Evolutionary conservation across 1,140 invertebrate species (phyloP), one percentile per base, ranked within the genome.

Genomic region (Carposina sasakii): DNA sequence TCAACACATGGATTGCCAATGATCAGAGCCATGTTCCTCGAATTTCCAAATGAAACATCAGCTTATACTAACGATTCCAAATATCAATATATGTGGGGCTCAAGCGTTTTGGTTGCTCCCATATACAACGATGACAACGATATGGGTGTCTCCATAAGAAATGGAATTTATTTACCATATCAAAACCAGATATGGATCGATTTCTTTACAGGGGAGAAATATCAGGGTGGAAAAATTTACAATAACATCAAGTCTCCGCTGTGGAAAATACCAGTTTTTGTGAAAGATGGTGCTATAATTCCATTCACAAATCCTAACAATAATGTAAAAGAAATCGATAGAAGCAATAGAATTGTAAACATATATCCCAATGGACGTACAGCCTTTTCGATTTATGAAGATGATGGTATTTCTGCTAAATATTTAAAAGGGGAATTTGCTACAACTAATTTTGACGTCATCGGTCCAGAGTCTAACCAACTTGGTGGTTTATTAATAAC

Each of bases 11-110:
- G 76, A 0, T 49, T 76, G 9, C 79, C 79, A n/a, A 77, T 79
- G 79, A 53, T 81, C n/a, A 65, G 79, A 57, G 79, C 72, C 12
- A 79, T 81, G 76, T 76, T 81, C 33, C 48, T 83, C 5, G 79
- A 83, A 58, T 81, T 71, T 36, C 70, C 72, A 0, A 47, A 74
- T 30, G 69, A 74, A 46, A 48, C 31, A 26, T 37, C 61, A 8
- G 61, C 63, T 16, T 78, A 74, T 30, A 76, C 76, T 3, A 72
- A 56, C 26, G 66, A 76, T 39, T 74, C 68, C 34, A 68, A 79
- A 46, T 83, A 83, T 42, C 77, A 83, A 42, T 83, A 59, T 34
- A 83, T 83, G 79, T 83, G 79, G 79, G 79, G 79, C 10, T 70
- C 79, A 19, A 67, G 55, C 48, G 63, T 83, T 31, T 59, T 83